Evolutionary conservation across 2,888 invertebrate species (phyloP).

Genomic region (Cistogaster globosa): DNA sequence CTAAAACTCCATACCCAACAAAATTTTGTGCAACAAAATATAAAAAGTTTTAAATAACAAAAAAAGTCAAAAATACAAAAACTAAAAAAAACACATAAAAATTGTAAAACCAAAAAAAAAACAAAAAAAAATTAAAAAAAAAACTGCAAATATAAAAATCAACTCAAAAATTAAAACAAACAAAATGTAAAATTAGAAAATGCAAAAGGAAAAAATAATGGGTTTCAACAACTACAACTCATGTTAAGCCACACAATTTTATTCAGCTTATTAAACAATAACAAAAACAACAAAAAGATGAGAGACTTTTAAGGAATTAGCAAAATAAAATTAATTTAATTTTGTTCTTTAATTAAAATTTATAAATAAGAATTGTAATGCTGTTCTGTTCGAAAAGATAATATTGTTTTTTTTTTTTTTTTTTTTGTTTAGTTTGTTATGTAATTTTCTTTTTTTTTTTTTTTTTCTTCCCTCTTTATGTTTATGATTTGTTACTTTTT

Average conservation of each 20-base stretch:
- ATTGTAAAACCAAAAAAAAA: slow-evolving; percentile 74
- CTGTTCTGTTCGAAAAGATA: not conserved
- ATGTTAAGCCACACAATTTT: slow-evolving; percentile 58
- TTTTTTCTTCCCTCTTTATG: no score
- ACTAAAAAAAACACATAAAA: slow-evolving; percentile 70
- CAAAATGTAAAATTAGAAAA: slow-evolving; percentile 49
- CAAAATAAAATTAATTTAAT: slow-evolving; percentile 16
- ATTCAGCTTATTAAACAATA: slow-evolving; percentile 46
- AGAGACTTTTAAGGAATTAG: slow-evolving; percentile 50
- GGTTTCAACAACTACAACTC: slow-evolving; percentile 71
- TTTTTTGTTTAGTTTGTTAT: not conserved
- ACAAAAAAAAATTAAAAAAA: slow-evolving; percentile 62
- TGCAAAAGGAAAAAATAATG: slow-evolving; percentile 71
- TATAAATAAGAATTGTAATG: slow-evolving; percentile 2
- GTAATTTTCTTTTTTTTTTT: not conserved
- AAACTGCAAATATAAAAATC: slow-evolving; percentile 64
- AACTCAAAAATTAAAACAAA: slow-evolving; percentile 72
- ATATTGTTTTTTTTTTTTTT: not conserved
- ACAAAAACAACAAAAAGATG: slow-evolving; percentile 40
- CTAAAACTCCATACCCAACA: slow-evolving; percentile 76
- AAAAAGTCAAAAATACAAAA: slow-evolving; percentile 67
- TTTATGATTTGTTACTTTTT: no score
- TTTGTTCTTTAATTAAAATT: slow-evolving; percentile 3
- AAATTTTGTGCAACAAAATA: slow-evolving; percentile 79
- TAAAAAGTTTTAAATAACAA: slow-evolving; percentile 74